These are phyloP conservation scores for Equus quagga DNA, from an alignment of 2,113 vertebrate species.

Conservation along the genomic window DNA sequence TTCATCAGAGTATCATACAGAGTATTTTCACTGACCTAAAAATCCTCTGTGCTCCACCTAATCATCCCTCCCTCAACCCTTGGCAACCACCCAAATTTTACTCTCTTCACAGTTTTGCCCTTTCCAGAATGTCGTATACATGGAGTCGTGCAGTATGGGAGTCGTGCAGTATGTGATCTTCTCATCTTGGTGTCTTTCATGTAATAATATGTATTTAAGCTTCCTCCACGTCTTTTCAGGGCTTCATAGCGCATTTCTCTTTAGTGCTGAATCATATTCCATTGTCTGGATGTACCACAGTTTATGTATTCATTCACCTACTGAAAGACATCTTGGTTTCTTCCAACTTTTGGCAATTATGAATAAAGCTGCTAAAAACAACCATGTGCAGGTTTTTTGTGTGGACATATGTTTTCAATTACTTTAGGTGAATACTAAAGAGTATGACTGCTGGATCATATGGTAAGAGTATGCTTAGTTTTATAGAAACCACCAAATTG, in stretches of 20 bases:
- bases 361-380: background rate
- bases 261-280: background rate
- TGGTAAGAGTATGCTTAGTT: background rate
- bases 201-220: background rate
- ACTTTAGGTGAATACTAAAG: background rate
- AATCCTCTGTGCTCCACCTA: background rate
- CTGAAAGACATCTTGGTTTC: background rate
- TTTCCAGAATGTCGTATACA: background rate
- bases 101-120: background rate
- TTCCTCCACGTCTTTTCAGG: background rate
- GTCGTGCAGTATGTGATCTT: background rate
- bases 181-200: background rate
- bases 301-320: background rate
- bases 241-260: background rate
- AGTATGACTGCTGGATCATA: background rate
- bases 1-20: background rate
- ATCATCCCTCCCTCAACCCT: background rate
- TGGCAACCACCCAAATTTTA: background rate
- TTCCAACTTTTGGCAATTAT: background rate
- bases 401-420: background rate
- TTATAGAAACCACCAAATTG: background rate
- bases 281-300: background rate
- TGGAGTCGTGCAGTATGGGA: background rate
- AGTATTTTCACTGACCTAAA: background rate
- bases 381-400: background rate